phyloP scores from a whole-genome alignment of 2,888 invertebrate species.

The Argynnis bischoffii region DNA sequence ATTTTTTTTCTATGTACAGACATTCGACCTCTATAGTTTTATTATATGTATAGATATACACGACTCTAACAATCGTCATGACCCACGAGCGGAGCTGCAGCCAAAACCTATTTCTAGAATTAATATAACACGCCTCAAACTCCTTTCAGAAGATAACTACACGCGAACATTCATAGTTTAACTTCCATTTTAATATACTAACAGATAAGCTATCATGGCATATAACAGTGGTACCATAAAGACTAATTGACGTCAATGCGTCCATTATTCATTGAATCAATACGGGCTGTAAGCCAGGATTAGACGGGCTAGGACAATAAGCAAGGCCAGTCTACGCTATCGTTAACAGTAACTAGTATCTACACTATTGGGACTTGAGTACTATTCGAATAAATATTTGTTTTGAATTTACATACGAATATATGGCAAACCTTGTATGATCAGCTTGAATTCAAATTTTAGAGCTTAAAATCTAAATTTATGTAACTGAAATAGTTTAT shows the following conservation, averaged over 20 bases:
- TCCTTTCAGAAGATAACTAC: too few species aligned
- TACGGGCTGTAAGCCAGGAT: constrained; percentile 18
- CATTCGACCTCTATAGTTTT: too few species aligned
- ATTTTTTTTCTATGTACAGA: too few species aligned
- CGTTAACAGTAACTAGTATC: constrained; percentile 9
- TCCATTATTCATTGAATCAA: constrained; percentile 23
- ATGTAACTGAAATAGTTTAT: too few species aligned
- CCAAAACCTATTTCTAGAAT: too few species aligned
- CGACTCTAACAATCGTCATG: too few species aligned
- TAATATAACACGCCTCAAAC: too few species aligned
- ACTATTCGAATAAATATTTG: background rate
- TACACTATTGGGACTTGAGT: constrained; percentile 4
- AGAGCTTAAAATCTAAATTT: too few species aligned
- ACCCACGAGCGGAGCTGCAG: too few species aligned
- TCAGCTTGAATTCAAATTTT: too few species aligned
- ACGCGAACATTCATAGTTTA: background rate
- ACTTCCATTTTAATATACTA: background rate
- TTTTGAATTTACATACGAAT: background rate
- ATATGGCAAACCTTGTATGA: too few species aligned
- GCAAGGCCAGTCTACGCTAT: constrained; percentile 14
- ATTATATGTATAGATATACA: too few species aligned
- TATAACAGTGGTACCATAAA: constrained; percentile 10
- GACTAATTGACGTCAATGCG: constrained; percentile 27
- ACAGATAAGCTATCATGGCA: constrained; percentile 15
- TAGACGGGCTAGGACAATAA: constrained; percentile 23